Evolutionary conservation across 2,888 invertebrate species (phyloP).

Genomic region (Laspeyria flexula): DNA sequence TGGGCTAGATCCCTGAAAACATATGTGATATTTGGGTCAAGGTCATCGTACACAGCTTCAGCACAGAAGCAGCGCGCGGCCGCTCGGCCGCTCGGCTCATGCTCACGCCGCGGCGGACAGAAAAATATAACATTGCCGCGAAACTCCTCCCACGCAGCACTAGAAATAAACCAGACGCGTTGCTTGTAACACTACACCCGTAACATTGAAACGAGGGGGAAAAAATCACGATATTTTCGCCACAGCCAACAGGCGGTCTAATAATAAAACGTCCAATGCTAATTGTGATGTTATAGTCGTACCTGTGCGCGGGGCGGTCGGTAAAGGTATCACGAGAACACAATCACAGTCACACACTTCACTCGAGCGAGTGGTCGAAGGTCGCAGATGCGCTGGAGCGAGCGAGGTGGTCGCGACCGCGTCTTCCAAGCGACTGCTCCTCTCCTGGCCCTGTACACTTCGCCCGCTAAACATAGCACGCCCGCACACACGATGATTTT

Average conservation of each 20-base stretch:
- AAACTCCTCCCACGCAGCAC: constrained; percentile 70
- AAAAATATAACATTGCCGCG: constrained; percentile 59
- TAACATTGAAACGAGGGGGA: constrained; percentile 63
- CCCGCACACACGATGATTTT: constrained; percentile 51
- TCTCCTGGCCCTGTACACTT: constrained; percentile 54
- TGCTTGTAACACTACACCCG: constrained; percentile 80
- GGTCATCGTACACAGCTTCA: constrained; percentile 64
- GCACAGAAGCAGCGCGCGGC: constrained; percentile 33
- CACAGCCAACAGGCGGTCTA: constrained; percentile 49
- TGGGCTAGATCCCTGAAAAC: constrained; percentile 40
- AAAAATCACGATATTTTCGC: constrained; percentile 57
- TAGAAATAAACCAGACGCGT: constrained; percentile 80
- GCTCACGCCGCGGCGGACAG: constrained; percentile 45
- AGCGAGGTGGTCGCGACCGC: constrained; percentile 81
- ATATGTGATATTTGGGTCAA: constrained; percentile 70
- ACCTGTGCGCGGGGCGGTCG: constrained; percentile 54
- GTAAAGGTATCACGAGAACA: constrained; percentile 65
- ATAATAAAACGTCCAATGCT: constrained; percentile 51
- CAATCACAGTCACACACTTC: constrained; percentile 84
- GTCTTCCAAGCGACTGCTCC: constrained; percentile 81
- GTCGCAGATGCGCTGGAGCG: constrained; percentile 76
- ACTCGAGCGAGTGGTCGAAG: constrained; percentile 82
- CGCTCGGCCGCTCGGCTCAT: constrained; percentile 30
- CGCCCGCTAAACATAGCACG: constrained; percentile 74
- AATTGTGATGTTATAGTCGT: constrained; percentile 44